phyloP scores from a whole-genome alignment of 2,797 vertebrate species.

The Sciurus vulgaris region DNA sequence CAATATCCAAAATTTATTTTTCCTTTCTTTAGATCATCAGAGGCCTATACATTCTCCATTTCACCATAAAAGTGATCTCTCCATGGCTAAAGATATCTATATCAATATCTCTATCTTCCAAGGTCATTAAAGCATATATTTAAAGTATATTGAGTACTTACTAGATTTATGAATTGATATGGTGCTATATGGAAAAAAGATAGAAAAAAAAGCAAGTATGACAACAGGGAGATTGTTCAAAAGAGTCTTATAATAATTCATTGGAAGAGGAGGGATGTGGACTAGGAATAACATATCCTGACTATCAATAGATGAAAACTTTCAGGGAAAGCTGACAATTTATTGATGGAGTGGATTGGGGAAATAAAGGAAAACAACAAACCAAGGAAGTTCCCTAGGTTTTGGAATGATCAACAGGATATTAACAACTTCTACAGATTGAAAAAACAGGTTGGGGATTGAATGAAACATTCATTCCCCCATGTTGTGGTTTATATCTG shows the following conservation, averaged over 20 bases:
- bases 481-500: neutral
- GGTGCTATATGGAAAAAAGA: neutral
- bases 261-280: too few species aligned
- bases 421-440: neutral
- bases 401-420: neutral
- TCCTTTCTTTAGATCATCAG: neutral
- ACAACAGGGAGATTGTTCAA: neutral
- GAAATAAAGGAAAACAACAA: neutral
- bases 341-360: neutral
- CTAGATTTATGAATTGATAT: neutral
- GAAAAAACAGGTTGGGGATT: neutral
- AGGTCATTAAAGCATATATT: neutral
- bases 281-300: neutral
- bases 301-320: neutral
- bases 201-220: neutral
- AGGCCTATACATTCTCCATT: neutral
- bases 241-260: neutral
- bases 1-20: neutral
- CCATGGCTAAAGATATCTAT: neutral
- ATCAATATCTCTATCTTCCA: neutral
- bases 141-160: neutral
- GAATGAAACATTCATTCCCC: neutral
- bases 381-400: neutral
- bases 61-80: neutral
- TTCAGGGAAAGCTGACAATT: neutral